Base-by-base conservation (phyloP, 2,797 vertebrate genomes). In the Eidolon dupreanum region DNA sequence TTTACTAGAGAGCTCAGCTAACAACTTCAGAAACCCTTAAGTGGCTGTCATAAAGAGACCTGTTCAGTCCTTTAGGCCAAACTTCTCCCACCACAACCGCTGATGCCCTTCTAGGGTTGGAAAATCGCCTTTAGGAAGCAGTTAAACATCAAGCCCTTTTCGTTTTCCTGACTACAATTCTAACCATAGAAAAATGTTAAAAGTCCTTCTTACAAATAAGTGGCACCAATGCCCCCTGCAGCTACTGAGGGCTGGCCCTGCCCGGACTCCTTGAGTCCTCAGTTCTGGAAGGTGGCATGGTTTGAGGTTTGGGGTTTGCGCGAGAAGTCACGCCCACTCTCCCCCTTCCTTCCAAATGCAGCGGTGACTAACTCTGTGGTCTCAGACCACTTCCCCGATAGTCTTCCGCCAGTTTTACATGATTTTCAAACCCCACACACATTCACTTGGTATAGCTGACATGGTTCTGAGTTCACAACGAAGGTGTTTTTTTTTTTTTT, bases 101-200 rank as follows among this genome's bases (percentile, higher is more conserved):
- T 0, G 0, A 38, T 31, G 36, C 74, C 66, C 61, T 73, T 51
- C n/a, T 2, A 5, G 79, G 59, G 59, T 9, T 15, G 28, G 53
- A 53, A 83, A 96, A 41, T 12, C 41, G 31, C 43, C 66, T 33
- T 93, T 74, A 85, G 59, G 93, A 94, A 85, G 95, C 85, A 97
- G 61, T 97, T 89, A 89, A 97, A 96, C 92, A 93, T 51, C 92
- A 97, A 98, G 98, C 98, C 98, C 98, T 98, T 98, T 97, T 88
- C 28, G 77, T 96, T 97, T 98, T 49, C 94, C 88, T 85, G 70
- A 96, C 85, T 70, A 94, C 19, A 88, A 84, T 36, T 90, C 38
- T 63, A 90, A 38, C 68, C 83, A 82, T 89, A 51, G 82, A 85
- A 96, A 95, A 81, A 46, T 5, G 33, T 13, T 26, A 1, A 68